Evolutionary conservation across 2,113 vertebrate species (phyloP), one percentile per base, ranked within the genome.

Genomic region (Phalacrocorax carbo): DNA sequence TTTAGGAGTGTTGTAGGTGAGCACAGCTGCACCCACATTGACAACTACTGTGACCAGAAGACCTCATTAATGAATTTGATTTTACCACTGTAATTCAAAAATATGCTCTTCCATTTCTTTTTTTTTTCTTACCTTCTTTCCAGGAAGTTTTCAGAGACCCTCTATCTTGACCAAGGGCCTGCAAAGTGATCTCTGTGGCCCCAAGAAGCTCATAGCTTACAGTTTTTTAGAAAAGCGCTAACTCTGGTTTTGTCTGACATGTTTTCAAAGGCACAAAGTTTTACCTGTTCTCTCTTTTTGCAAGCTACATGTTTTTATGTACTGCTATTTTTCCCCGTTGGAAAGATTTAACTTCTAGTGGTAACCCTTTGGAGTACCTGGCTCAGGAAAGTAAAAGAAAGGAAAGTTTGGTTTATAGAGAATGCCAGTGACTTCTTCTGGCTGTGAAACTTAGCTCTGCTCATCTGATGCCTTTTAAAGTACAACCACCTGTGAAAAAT

Each of bases 391-490:
- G 57, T 27, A 84, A 82, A 91, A 91, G 77, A 96, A 89, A 89
- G 30, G 27, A 89, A 96, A 96, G 32, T 7, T 75, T 95, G 70
- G 95, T 94, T 97, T 97, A 91, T 77, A 82, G 81, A 91, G 86
- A 90, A 87, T 91, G 84, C 83, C 78, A 91, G 42, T 85, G 78
- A 66, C 89, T 94, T 87, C 84, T 82, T 91, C 62, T 85, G 22
- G 2, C 94, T 96, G 86, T 96, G 95, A 97, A 97, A 97, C 46
- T 87, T 94, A 94, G 81, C 54, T 89, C 86, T 87, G 73, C 88
- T 66, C 58, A 90, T 70, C 49, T 94, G 96, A 96, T 91, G 73
- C 70, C 46, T 96, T 97, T 95, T 97, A 95, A 97, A 97, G 89
- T 68, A 91, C 78, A 95, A 95, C 86, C 95, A 97, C 91, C 86